These are phyloP conservation scores for Sarcoramphus papa DNA, from an alignment of 2,797 vertebrate genomes.

Conservation along the genomic window DNA sequence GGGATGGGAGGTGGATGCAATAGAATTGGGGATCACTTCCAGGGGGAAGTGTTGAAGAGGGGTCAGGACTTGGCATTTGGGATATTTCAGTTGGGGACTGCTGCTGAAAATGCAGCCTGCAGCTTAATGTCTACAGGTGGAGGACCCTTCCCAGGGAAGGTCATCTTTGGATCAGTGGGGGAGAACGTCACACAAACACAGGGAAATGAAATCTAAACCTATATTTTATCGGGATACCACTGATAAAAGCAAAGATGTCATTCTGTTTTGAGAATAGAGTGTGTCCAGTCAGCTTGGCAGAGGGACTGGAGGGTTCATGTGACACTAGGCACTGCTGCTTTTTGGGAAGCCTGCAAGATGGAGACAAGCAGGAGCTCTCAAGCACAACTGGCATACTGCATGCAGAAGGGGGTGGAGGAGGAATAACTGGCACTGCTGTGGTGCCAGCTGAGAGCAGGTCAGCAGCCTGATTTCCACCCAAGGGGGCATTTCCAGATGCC, in stretches of 20 bases:
- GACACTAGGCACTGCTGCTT: neutral
- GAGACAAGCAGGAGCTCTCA: neutral
- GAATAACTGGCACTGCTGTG: neutral
- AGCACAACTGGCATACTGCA: neutral
- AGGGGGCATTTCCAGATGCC: neutral
- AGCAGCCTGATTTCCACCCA: neutral
- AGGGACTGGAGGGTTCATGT: neutral
- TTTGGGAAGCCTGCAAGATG: neutral
- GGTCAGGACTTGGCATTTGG: neutral
- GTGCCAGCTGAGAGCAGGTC: neutral
- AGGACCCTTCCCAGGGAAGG: neutral
- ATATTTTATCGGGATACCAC: neutral
- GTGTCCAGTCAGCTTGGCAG: neutral
- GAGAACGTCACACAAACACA: neutral
- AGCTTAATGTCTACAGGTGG: neutral
- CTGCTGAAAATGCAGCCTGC: neutral
- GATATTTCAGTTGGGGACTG: neutral
- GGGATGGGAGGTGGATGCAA: neutral
- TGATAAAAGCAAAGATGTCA: neutral
- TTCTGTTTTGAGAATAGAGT: neutral
- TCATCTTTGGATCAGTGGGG: neutral
- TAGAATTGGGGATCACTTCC: neutral
- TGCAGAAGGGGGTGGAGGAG: neutral
- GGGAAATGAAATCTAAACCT: neutral
- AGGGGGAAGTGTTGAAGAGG: neutral